phyloP scores from a whole-genome alignment of 2,888 invertebrate genomes.

The Mimas tiliae region DNA sequence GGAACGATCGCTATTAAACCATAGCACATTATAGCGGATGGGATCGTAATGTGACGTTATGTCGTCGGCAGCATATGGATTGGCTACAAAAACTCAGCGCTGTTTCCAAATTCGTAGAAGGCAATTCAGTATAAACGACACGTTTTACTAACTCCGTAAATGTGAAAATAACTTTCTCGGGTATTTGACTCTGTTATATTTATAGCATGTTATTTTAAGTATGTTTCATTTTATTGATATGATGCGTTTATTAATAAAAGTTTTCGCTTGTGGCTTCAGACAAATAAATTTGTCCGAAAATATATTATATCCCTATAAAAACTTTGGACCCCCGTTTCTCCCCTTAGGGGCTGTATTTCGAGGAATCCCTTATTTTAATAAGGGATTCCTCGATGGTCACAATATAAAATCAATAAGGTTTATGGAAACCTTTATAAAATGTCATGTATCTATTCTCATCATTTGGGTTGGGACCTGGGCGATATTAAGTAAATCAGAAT shows the following conservation, averaged over 20 bases:
- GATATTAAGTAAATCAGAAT: too few relatives aligned
- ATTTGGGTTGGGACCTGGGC: too few relatives aligned
- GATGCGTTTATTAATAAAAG: neutral
- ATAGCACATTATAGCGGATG: conserved; percentile 58
- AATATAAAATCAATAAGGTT: too few relatives aligned
- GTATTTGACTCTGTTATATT: conserved; percentile 8
- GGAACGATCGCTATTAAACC: conserved; percentile 59
- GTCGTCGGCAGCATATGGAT: conserved; percentile 45
- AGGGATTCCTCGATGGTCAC: too few relatives aligned
- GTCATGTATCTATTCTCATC: too few relatives aligned
- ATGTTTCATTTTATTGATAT: neutral
- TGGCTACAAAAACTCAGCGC: conserved; percentile 42
- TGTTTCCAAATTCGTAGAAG: conserved; percentile 19
- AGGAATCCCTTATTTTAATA: too few relatives aligned
- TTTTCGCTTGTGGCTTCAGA: too few relatives aligned
- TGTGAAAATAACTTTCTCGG: conserved; percentile 4
- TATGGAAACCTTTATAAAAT: too few relatives aligned
- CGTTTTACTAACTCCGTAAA: conserved; percentile 21
- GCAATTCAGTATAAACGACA: conserved; percentile 20
- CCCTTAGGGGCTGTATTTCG: too few relatives aligned
- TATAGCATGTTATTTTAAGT: neutral
- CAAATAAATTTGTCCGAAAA: too few relatives aligned
- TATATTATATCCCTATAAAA: too few relatives aligned
- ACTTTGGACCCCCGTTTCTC: too few relatives aligned
- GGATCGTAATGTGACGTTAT: conserved; percentile 47